Percentiles rank a stretch among this genome's conserved stretches.
Evolutionary conservation across 2,113 vertebrate species (phyloP).

Genomic region (Mus pahari): DNA sequence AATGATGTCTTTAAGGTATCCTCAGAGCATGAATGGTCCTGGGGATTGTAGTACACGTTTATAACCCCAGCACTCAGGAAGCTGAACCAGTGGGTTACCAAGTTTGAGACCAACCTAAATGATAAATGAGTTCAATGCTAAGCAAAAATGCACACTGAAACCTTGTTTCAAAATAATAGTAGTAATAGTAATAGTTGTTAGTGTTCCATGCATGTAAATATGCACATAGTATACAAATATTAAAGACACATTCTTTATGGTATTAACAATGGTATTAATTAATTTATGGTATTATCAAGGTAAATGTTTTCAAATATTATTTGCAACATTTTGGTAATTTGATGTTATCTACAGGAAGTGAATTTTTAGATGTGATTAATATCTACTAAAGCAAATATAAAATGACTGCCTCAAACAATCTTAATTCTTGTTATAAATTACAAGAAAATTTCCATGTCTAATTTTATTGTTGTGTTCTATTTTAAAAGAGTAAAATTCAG

Average conservation of each 20-base stretch:
- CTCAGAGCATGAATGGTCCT: background rate
- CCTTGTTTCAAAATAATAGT: background rate
- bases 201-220: background rate
- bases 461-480: constrained; percentile 10
- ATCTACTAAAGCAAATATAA: constrained; percentile 13
- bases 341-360: constrained; percentile 48
- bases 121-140: background rate
- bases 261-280: background rate
- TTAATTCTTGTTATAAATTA: constrained; percentile 37
- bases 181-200: background rate
- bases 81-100: background rate
- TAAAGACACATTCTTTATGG: background rate
- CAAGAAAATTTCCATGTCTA: constrained; percentile 25
- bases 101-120: background rate
- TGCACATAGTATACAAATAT: constrained; percentile 6
- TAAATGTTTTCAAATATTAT: constrained; percentile 31
- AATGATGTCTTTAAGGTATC: background rate
- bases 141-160: background rate
- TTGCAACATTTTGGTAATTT: constrained; percentile 22
- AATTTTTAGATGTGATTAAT: constrained; percentile 30
- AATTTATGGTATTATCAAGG: no score
- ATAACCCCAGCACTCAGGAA: background rate
- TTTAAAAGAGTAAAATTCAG: constrained; percentile 60
- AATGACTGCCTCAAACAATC: background rate
- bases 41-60: background rate